Evolutionary conservation across 2,113 vertebrate genomes (phyloP).

Genomic region (Chloropsis hardwickii): DNA sequence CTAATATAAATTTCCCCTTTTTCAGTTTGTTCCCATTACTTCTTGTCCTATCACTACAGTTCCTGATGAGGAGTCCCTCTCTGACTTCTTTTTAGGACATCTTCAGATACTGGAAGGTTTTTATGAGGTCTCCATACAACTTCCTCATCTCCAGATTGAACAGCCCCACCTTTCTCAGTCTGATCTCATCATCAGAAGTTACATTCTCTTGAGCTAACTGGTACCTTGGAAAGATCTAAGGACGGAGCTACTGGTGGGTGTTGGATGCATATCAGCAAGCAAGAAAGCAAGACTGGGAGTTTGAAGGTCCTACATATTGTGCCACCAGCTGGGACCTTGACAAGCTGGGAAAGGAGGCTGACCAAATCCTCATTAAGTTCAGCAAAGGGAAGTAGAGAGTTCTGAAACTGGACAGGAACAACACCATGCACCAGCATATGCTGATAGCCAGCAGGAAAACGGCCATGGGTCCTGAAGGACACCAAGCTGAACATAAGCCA

Average conservation of each 20-base stretch:
- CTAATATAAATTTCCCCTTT: background rate
- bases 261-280: fast-evolving
- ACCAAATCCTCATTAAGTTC: background rate
- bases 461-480: background rate
- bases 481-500: background rate
- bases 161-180: background rate
- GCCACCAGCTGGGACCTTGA: background rate
- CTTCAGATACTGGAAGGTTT: background rate
- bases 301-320: background rate
- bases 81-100: background rate
- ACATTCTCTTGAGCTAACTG: background rate
- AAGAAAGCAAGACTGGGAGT: background rate
- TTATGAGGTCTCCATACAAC: background rate
- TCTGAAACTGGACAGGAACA: background rate
- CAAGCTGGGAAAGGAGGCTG: background rate
- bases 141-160: background rate
- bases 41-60: background rate
- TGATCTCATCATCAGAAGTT: background rate
- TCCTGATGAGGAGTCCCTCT: background rate
- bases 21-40: background rate
- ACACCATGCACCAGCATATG: background rate
- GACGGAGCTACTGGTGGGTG: background rate
- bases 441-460: background rate
- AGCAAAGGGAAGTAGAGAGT: background rate
- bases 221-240: background rate